These are phyloP conservation scores for Phacellophora camtschatica DNA, from an alignment of 30 jellyfish, hydroid and myxozoan species.

Conservation along the genomic window DNA sequence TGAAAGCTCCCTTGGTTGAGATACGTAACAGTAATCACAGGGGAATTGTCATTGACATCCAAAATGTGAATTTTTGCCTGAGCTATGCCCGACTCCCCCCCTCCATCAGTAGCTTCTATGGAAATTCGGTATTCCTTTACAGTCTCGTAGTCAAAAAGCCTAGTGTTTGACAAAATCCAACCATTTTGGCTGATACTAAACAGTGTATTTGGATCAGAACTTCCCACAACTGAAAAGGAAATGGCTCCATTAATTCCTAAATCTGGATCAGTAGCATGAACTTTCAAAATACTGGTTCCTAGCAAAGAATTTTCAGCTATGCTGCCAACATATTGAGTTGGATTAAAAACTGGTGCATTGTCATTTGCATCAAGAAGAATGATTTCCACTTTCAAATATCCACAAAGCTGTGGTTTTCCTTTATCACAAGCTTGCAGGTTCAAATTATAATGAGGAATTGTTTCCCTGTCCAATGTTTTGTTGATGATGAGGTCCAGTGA, in stretches of 20 bases:
- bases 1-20: slow-evolving; percentile 45
- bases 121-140: slow-evolving; percentile 39
- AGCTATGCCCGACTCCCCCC: slow-evolving; percentile 33
- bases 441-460: slow-evolving; percentile 10
- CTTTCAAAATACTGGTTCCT: slow-evolving; percentile 49
- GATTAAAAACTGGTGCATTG: slow-evolving; percentile 79
- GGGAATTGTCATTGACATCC: slow-evolving; percentile 88
- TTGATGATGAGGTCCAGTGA: slow-evolving; percentile 47
- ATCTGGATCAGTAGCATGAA: slow-evolving; percentile 83
- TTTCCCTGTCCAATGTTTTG: slow-evolving; percentile 66
- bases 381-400: slow-evolving; percentile 35
- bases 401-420: slow-evolving; percentile 73
- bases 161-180: slow-evolving; percentile 41
- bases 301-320: slow-evolving; percentile 60
- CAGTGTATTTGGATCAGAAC: slow-evolving; percentile 23
- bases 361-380: slow-evolving; percentile 82
- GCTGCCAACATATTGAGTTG: slow-evolving; percentile 61
- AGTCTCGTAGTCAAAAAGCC: slow-evolving; percentile 63
- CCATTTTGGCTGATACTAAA: slow-evolving; percentile 43
- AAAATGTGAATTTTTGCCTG: slow-evolving; percentile 54
- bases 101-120: slow-evolving; percentile 74
- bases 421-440: slow-evolving; percentile 84
- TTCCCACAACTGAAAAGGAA: slow-evolving; percentile 46
- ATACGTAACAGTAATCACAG: slow-evolving; percentile 29
- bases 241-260: slow-evolving; percentile 73